Evolutionary conservation across 2,888 invertebrate species (phyloP).

Genomic region (Synergus japonicus): DNA sequence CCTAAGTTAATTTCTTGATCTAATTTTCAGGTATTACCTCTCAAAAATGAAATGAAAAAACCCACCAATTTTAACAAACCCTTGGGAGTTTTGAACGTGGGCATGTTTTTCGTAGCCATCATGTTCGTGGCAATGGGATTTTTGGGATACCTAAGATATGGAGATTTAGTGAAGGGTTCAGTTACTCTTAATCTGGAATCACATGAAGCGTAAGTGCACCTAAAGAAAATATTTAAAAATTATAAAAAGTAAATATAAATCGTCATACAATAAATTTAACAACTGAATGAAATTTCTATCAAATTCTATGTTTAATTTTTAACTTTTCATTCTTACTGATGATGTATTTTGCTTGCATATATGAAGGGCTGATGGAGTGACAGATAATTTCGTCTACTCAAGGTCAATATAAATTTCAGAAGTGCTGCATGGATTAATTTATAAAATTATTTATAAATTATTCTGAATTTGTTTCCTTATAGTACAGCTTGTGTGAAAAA

Average conservation of each 20-base stretch:
- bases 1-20: slow-evolving; percentile 34
- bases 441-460: not conserved
- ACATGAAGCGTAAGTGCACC: slow-evolving; percentile 64
- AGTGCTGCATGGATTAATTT: slow-evolving; percentile 17
- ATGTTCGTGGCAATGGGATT: slow-evolving; percentile 91
- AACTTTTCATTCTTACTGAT: not conserved
- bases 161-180: slow-evolving; percentile 88
- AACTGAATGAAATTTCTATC: not conserved
- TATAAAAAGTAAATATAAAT: not conserved
- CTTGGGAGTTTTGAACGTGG: slow-evolving; percentile 92
- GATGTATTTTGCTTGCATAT: not conserved
- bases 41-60: slow-evolving; percentile 93
- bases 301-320: not conserved
- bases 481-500: no score
- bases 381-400: slow-evolving; percentile 30
- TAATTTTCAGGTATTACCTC: slow-evolving; percentile 87
- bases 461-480: not conserved
- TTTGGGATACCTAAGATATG: slow-evolving; percentile 93
- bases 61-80: slow-evolving; percentile 88
- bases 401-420: slow-evolving; percentile 34
- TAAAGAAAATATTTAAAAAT: not conserved
- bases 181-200: slow-evolving; percentile 91
- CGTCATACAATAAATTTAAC: not conserved
- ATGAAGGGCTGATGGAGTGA: slow-evolving; percentile 20
- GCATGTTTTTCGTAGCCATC: slow-evolving; percentile 88